Base-by-base conservation (phyloP, 2,888 invertebrate species). In the Anodontia alba region DNA sequence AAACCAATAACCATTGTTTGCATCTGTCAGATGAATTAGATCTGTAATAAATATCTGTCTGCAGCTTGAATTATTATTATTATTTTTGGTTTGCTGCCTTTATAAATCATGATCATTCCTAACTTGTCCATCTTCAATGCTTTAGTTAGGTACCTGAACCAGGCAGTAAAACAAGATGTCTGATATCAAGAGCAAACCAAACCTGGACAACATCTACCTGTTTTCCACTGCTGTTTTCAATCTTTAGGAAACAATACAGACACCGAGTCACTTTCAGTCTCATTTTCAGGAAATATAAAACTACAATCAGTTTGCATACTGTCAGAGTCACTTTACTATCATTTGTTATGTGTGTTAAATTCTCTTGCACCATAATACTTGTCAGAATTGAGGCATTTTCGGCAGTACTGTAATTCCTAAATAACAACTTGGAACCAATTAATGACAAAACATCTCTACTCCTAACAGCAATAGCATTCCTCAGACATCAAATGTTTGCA, bases 401-500 rank as follows among this genome's bases (percentile, higher is more conserved):
- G 17, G 33, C 62, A 33, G 62, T 62, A 29, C 20, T n/a, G 33
- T 29, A 31, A 62, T 62, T n/a, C 62, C 62, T 33, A 62, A 62
- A 62, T 62, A 62, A 62, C 62, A 62, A 33, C 62, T 62, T n/a
- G 17, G 62, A 62, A 33, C 62, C 62, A 62, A 62, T 62, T 62
- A 62, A 62, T 62, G 62, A 62, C 62, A 62, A 62, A 62, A 31
- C 33, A 33, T 20, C 33, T 33, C 62, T n/a, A 17, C 23, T 62
- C 62, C 29, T 33, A 33, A 33, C 33, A 62, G 62, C 31, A 33
- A 62, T 62, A 2, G 23, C 62, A 62, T 62, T 62, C 62, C 62
- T 62, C 57, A 57, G 29, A 57, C 57, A 57, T 57, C 57, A 57
- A 57, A 29, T 5, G 26, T 23, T 8, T 29, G 57, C 8, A 42